These are phyloP conservation scores for Nemapogon koenigi DNA, from an alignment of 2,888 invertebrate genomes.

Conservation along the genomic window DNA sequence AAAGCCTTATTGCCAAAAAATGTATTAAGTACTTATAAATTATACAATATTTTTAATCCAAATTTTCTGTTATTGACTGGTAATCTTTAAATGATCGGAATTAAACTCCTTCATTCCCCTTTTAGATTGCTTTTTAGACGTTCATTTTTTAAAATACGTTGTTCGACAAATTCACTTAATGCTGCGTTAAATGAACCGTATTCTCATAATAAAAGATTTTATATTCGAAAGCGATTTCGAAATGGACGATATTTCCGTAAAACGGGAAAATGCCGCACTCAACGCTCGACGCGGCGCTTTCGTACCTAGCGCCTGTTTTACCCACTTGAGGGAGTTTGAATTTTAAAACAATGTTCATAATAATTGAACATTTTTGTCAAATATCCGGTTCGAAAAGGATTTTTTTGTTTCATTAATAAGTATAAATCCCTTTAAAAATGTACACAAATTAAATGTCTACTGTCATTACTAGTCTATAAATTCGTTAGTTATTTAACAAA, in stretches of 20 bases:
- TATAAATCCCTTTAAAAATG: background rate
- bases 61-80: no score
- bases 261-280: constrained; percentile 30
- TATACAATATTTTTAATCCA: no score
- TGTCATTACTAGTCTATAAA: no score
- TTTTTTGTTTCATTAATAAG: background rate
- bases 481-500: no score
- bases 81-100: no score
- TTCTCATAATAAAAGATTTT: constrained; percentile 61
- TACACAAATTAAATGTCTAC: background rate
- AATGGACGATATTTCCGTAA: constrained; percentile 51
- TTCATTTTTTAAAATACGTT: constrained; percentile 54
- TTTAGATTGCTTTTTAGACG: constrained; percentile 46
- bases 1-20: no score
- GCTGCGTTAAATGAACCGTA: constrained; percentile 61
- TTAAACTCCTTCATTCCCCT: constrained; percentile 27
- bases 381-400: no score
- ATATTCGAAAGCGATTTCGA: constrained; percentile 53
- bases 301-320: background rate
- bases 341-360: constrained; percentile 7
- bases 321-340: constrained; percentile 1
- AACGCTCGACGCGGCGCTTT: constrained; percentile 21
- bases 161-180: constrained; percentile 63
- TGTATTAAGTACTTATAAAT: no score
- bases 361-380: no score